Evolutionary conservation across 1,140 invertebrate species (phyloP).

Genomic region (Aleiodes sp.): DNA sequence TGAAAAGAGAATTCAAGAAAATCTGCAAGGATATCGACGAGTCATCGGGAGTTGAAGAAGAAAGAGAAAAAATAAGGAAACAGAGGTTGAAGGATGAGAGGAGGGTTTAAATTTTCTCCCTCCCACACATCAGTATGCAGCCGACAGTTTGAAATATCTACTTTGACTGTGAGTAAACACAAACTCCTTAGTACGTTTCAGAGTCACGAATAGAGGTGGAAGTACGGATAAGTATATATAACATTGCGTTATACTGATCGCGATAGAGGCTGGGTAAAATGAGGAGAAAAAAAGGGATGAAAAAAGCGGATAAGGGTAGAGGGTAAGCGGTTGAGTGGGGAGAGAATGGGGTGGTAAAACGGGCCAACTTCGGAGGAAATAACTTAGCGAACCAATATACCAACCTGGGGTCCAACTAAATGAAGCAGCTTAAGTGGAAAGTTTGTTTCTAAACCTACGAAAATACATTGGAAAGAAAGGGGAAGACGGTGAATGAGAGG

Average conservation of each 20-base stretch:
- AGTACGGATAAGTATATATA: neutral
- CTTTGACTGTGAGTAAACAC: conserved; percentile 52
- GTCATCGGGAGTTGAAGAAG: neutral
- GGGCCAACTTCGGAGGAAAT: conserved; percentile 48
- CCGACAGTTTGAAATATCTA: conserved; percentile 44
- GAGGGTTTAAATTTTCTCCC: no score
- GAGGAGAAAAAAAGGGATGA: no score
- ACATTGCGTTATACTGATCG: no score
- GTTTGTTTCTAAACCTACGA: conserved; percentile 50
- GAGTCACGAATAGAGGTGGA: conserved; percentile 19
- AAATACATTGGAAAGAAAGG: conserved; percentile 42
- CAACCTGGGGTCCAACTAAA: conserved; percentile 49
- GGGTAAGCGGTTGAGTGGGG: conserved; percentile 28
- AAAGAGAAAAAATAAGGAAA: neutral
- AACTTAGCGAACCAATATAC: conserved; percentile 57
- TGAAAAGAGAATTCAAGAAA: conserved; percentile 15
- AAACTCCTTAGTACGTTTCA: conserved; percentile 42
- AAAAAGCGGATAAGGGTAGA: conserved; percentile 23
- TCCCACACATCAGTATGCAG: conserved; percentile 23
- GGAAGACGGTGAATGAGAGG: neutral
- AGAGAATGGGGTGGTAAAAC: conserved; percentile 4
- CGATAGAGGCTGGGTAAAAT: neutral
- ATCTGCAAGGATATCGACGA: neutral
- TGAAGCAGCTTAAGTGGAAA: conserved; percentile 59
- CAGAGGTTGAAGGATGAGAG: no score